Base-by-base conservation (phyloP, 2,113 vertebrate genomes). In the Lepus europaeus region DNA sequence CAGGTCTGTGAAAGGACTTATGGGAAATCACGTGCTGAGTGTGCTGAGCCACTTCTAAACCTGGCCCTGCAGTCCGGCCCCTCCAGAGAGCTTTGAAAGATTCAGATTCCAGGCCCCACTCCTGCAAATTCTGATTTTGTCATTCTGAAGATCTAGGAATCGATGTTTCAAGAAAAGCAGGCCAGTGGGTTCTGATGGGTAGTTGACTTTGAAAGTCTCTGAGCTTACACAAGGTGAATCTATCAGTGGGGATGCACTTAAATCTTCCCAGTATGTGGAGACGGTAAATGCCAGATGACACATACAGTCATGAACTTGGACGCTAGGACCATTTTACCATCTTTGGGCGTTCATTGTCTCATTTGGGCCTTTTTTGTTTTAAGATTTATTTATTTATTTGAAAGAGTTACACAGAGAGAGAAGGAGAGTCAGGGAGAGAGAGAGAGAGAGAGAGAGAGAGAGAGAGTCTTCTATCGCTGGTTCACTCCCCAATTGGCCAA, bases 61-160 rank as follows among this genome's bases (percentile, higher is more conserved):
- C 6, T 33, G 64, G 27, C 36, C 87, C 8, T 81, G 76, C 31
- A 63, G 29, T 3, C 53, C 27, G 66, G 45, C 4, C 6, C 33
- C 19, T 51, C 64, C 11, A 82, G 45, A 23, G 61, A 89, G 31
- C 8, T 82, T 36, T 85, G 76, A 83, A 69, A 91, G 79, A 59
- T 63, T 61, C 36, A 17, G 8, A 68, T 53, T 68, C 56, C 8
- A 76, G 66, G 36, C 5, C 49, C 45, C 3, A 5, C 14, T 79
- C 61, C 27, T 88, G 7, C 56, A 95, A 63, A 83, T 87, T 84
- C 29, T 69, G 76, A 87, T 51, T 91, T 70, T 72, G 69, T 94
- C 66, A 82, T 68, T 51, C 49, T 17, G 33, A 77, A 59, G 22
- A 66, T 45, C 22, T 83, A 68, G 53, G 64, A 90, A 36, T 59